These are phyloP conservation scores for Anthopleura sola DNA, from an alignment of 64 coral and sea anemone genomes.

Conservation along the genomic window DNA sequence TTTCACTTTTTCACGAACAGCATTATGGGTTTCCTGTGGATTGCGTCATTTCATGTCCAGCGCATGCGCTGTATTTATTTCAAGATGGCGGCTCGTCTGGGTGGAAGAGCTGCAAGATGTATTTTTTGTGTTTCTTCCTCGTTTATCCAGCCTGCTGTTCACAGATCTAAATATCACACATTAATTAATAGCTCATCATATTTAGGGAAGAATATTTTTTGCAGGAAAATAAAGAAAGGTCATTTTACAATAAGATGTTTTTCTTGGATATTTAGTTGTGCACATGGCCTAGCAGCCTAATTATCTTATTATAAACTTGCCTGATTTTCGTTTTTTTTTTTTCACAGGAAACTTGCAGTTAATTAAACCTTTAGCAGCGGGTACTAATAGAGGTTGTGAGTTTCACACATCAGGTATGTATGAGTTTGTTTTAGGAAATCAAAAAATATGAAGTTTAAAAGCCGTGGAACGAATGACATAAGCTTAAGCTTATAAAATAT, in stretches of 20 bases:
- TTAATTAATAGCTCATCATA: neutral
- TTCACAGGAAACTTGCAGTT: neutral
- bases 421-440: neutral
- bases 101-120: neutral
- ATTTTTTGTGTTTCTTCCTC: neutral
- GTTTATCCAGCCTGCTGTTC: neutral
- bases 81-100: slow-evolving; percentile 8
- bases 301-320: neutral
- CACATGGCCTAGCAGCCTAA: neutral
- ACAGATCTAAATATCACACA: slow-evolving; percentile 1
- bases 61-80: neutral
- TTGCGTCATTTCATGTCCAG: neutral
- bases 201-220: neutral
- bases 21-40: neutral
- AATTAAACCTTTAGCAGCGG: neutral
- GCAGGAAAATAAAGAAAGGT: neutral
- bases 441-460: too few relatives aligned
- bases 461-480: too few relatives aligned
- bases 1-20: too few relatives aligned
- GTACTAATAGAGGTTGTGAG: neutral
- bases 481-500: too few relatives aligned
- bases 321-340: neutral
- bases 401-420: neutral
- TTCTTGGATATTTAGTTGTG: neutral
- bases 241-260: neutral